Conservation (phyloP, 2,113 vertebrate genomes). For the Rhizomys pruinosus region DNA sequence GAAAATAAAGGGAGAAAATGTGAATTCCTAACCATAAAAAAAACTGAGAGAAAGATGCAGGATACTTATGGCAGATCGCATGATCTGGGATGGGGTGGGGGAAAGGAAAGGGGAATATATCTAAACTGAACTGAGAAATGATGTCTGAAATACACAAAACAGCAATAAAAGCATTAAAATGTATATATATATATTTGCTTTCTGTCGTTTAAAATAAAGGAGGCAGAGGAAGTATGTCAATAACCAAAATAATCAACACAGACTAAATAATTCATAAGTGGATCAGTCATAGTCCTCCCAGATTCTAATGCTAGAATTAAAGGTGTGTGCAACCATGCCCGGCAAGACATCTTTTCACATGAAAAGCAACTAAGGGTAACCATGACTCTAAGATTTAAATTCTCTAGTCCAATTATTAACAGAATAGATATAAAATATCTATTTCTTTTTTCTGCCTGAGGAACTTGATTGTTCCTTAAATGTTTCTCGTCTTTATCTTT, state of each 20-base stretch:
- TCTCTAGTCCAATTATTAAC: conserved; percentile 24
- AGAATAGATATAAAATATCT: background rate
- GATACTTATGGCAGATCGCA: too few relatives aligned
- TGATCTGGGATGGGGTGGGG: too few relatives aligned
- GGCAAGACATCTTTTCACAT: conserved; percentile 9
- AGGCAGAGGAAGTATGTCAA: conserved; percentile 18
- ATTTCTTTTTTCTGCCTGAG: conserved; percentile 11
- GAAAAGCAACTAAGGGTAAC: conserved; percentile 35
- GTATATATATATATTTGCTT: too few relatives aligned
- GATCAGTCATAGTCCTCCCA: conserved; percentile 10
- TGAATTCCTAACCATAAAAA: too few relatives aligned
- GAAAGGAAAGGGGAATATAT: too few relatives aligned
- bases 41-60: too few relatives aligned
- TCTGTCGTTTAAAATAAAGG: conserved; percentile 19
- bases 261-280: background rate
- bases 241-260: conserved; percentile 40
- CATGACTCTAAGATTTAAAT: conserved; percentile 34
- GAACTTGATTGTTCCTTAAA: background rate
- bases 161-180: too few relatives aligned
- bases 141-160: too few relatives aligned
- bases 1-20: too few relatives aligned
- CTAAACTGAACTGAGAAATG: too few relatives aligned
- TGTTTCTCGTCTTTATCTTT: background rate
- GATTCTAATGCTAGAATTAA: too few relatives aligned
- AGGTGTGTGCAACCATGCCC: too few relatives aligned